phyloP scores from a whole-genome alignment of 1,140 invertebrate species.

The Drosophila micromelanica region DNA sequence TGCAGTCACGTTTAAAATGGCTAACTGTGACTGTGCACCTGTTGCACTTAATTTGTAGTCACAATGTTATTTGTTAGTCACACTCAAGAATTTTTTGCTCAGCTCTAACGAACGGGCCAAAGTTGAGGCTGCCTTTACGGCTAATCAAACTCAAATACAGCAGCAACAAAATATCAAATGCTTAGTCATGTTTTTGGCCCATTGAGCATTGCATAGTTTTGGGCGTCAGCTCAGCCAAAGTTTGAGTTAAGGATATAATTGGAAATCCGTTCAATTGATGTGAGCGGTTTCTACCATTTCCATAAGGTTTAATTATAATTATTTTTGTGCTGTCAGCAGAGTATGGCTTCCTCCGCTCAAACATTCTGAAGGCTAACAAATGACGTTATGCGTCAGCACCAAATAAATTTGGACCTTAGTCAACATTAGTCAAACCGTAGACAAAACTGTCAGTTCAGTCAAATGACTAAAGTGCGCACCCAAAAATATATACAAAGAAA shows the following conservation, averaged over 20 bases:
- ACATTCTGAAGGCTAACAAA: conserved; percentile 2
- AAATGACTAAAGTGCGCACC: conserved; percentile 19
- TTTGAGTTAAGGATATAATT: neutral
- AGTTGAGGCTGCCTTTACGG: conserved; percentile 27
- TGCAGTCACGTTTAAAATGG: too few relatives aligned
- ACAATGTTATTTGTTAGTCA: too few relatives aligned
- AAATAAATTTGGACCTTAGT: conserved; percentile 37
- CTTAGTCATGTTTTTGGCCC: conserved; percentile 19
- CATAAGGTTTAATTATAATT: too few relatives aligned
- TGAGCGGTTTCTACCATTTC: too few relatives aligned
- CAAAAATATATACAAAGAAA: neutral
- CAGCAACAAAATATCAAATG: neutral
- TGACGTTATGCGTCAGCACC: conserved; percentile 23
- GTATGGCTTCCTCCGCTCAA: conserved; percentile 4
- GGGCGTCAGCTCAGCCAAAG: conserved; percentile 29
- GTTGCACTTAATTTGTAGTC: too few relatives aligned
- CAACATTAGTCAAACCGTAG: conserved; percentile 28
- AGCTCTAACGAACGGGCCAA: too few relatives aligned
- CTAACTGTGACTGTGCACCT: too few relatives aligned
- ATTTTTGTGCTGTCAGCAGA: neutral
- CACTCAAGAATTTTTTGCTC: too few relatives aligned
- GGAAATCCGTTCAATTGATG: neutral
- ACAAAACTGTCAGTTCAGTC: conserved; percentile 22
- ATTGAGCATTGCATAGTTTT: conserved; percentile 66
- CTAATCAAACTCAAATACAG: conserved; percentile 27